phyloP scores from a whole-genome alignment of 2,888 invertebrate species.

The Onchidella celtica region DNA sequence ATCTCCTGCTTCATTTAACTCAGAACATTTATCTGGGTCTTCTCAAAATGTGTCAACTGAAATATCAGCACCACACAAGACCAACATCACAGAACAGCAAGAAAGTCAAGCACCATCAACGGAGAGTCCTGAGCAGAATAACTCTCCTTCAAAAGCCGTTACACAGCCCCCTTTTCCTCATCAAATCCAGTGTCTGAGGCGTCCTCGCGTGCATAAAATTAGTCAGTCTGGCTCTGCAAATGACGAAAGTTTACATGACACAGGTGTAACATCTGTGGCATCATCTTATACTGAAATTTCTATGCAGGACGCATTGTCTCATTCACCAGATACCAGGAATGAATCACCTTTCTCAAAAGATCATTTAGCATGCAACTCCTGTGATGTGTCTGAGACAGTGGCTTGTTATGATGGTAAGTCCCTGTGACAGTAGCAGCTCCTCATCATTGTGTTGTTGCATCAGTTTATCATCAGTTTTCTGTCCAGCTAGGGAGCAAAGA shows the following conservation, averaged over 20 bases:
- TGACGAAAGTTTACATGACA: neutral
- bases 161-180: neutral
- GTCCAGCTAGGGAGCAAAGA: no score
- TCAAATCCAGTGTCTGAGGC: neutral
- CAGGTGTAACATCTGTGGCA: conserved; percentile 25
- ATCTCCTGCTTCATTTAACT: no score
- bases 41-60: no score
- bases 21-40: no score
- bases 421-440: no score
- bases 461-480: no score
- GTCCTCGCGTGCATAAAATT: neutral
- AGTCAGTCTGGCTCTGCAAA: neutral
- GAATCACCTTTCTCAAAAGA: conserved; percentile 4
- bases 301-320: conserved; percentile 30
- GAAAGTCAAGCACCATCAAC: no score
- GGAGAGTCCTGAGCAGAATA: no score
- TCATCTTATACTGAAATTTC: conserved; percentile 46
- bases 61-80: no score
- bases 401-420: neutral
- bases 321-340: neutral
- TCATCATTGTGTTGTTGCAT: no score
- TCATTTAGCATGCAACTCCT: neutral
- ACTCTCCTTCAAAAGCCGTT: no score
- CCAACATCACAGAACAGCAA: no score
- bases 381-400: neutral